A percentile compares a stretch with the other conserved stretches of the same genome.
Conservation (phyloP, 1,140 invertebrate genomes). For the Drosophila grimshawi region DNA sequence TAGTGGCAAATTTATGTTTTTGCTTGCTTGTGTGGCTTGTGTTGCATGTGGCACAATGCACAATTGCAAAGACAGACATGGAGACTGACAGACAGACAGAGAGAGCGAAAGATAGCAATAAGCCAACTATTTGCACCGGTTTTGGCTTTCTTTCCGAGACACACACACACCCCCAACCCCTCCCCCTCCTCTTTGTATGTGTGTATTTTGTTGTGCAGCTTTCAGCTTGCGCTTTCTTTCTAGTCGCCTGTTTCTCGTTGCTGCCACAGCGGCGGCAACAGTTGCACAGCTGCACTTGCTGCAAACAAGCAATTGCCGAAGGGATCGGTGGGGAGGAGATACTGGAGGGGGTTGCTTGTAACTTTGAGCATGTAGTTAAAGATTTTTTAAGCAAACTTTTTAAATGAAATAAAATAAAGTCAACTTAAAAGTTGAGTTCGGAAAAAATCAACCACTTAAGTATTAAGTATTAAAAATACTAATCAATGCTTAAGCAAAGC, state of each 20-base stretch:
- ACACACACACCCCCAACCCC: background rate
- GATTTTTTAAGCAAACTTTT: background rate
- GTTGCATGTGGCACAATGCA: slow-evolving; percentile 51
- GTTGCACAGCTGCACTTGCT: slow-evolving; percentile 55
- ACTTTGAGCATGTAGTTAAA: slow-evolving; percentile 1
- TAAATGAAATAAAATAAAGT: slow-evolving; percentile 1
- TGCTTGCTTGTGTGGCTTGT: background rate
- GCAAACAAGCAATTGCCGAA: slow-evolving; percentile 14
- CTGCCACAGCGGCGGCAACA: slow-evolving; percentile 53
- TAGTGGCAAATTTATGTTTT: background rate
- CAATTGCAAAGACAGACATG: slow-evolving; percentile 31
- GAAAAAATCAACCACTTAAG: background rate
- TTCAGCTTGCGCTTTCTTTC: slow-evolving; percentile 76
- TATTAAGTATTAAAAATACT: background rate
- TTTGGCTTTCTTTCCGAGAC: slow-evolving; percentile 42
- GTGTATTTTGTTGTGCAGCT: slow-evolving; percentile 29
- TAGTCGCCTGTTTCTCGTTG: slow-evolving; percentile 75
- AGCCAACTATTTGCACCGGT: slow-evolving; percentile 57
- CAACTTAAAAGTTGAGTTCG: background rate
- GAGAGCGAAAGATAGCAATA: slow-evolving; percentile 23
- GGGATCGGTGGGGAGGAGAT: background rate
- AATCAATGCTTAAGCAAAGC: no score
- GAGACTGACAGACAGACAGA: background rate
- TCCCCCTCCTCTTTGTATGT: slow-evolving; percentile 12
- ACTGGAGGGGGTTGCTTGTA: background rate